Evolutionary conservation across 92 coral and sea anemone species (phyloP), one percentile per base, ranked within the genome.

Genomic region (Scolanthus callimorphus): DNA sequence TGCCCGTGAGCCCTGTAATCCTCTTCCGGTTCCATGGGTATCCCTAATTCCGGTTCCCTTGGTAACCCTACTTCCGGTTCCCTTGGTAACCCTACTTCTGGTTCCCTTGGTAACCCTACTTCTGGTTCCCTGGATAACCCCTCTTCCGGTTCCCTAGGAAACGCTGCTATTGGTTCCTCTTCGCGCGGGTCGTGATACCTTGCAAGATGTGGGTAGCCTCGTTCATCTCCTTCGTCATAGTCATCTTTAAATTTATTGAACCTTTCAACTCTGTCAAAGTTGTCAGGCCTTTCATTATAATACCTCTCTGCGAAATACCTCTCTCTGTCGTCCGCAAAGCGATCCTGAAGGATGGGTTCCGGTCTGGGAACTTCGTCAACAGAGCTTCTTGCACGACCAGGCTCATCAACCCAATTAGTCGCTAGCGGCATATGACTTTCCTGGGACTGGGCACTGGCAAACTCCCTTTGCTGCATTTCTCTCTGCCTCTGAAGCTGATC

Each of bases 301-400:
- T 46, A 46, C 8, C 23, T 46, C 6, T 46, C 23, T 9, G 11
- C 17, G 23, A 9, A 10, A 20, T 46, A 46, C 3, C 69, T 57
- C 28, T 84, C 65, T 54, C 69, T 53, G 17, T 67, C 68, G 4
- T 66, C 68, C 6, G 70, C 79, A 12, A 30, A 51, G 31, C 59
- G 28, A 37, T 57, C 72, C 31, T 66, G 67, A 1, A 62, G 77
- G 54, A 69, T 63, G 23, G 57, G 81, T 11, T 61, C 80, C 34
- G 63, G 57, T 27, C 58, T 63, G 23, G 80, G 78, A 27, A 59
- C 70, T 31, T 67, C 65, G 24, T 48, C 74, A 2, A 82, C 95
- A 29, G 77, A 86, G 68, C 90, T 88, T 15, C 96, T 66, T 24
- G 69, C 41, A 39, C 74, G 77, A 1, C 80, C 90, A n/a, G 63